Evolutionary conservation across 1,140 invertebrate genomes (phyloP), one percentile per base, ranked within the genome.

Genomic region (Hydropsyche tenuis): DNA sequence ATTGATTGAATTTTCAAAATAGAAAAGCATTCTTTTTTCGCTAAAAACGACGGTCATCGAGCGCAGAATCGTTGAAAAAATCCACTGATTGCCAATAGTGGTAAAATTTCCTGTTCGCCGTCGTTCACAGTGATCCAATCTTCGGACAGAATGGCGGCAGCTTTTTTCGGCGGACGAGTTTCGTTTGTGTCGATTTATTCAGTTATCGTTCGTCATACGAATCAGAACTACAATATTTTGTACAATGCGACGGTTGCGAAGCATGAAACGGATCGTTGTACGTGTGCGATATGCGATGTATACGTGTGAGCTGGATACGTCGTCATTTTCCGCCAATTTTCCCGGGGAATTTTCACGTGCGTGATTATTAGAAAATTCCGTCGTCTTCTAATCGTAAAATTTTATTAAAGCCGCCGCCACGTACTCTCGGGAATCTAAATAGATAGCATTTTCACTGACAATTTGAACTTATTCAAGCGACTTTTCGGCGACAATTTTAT

Each of bases 321-420:
- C 45, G 56, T 60, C 56, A n/a, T 60, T 60, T 60, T 23, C 20
- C 22, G 56, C 56, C 56, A 60, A 60, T 60, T 60, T 25, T 48
- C 45, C 45, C 22, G 20, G 56, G 18, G 23, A 25, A 60, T n/a
- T 65, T 65, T 45, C 63, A 42, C 63, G 63, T n/a, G 63, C 63
- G 63, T 65, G 63, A 65, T 65, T 65, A 65, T 65, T 65, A 65
- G 30, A 65, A 65, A 65, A 65, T 65, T 65, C 63, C 63, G 23
- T 43, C 63, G 63, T 65, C 63, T 65, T 65, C 63, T 65, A 65
- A 65, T 65, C 63, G 63, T 65, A 65, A 65, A 65, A 65, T 65
- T 65, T 65, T 65, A 65, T 65, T 65, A 20, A n/a, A 65, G 30
- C 30, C 60, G 6, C 60, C 14, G n/a, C 30, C 63, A 18, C 20